Percentiles rank a stretch among this genome's conserved stretches.
phyloP scores from a whole-genome alignment of 2,113 vertebrate genomes.

The Pterocles gutturalis region DNA sequence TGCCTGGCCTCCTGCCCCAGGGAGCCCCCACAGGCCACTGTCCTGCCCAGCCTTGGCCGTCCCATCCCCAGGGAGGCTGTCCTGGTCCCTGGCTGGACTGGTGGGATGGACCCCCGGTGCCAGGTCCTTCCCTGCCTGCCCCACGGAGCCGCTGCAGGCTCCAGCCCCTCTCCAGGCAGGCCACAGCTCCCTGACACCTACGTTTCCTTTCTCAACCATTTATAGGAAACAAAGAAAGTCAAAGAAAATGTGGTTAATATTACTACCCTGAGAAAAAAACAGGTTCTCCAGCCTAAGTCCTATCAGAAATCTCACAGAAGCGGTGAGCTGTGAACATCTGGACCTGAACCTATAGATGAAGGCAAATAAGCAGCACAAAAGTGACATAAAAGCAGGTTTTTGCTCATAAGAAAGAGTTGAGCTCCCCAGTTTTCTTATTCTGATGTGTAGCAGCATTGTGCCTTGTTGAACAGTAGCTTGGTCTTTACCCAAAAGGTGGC shows the following conservation, averaged over 20 bases:
- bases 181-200: background rate
- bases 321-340: background rate
- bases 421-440: background rate
- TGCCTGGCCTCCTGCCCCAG: accelerated
- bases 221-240: background rate
- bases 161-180: accelerated
- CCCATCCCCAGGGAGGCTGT: background rate
- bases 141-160: background rate
- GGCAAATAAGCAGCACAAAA: background rate
- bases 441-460: background rate
- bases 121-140: background rate
- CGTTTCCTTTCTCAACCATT: background rate
- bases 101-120: background rate
- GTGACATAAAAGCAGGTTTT: background rate
- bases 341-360: background rate
- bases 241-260: background rate
- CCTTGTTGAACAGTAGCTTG: background rate
- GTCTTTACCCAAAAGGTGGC: background rate
- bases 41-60: background rate
- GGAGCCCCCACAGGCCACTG: accelerated
- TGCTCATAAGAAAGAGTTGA: background rate
- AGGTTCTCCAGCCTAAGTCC: background rate
- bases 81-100: background rate
- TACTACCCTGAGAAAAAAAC: background rate
- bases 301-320: background rate